Conservation (phyloP, 2,797 vertebrate species). For the Spatula clypeata region DNA sequence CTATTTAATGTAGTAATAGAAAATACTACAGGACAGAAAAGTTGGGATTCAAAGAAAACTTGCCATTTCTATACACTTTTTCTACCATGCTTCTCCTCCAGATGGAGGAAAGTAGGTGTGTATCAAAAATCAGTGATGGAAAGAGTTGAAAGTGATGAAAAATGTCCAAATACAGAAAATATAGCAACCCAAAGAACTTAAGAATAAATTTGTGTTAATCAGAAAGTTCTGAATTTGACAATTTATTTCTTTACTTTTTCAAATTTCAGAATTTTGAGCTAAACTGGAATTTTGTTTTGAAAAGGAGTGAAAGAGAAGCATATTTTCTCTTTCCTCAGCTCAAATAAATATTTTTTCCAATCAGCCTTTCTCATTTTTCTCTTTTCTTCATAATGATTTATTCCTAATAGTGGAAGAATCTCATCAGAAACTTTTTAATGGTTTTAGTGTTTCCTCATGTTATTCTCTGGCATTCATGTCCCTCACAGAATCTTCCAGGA, state of each 20-base stretch:
- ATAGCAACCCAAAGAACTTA: rapidly evolving
- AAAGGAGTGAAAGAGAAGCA: not conserved
- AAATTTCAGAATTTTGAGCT: not conserved
- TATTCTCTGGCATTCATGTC: not conserved
- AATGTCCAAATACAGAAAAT: not conserved
- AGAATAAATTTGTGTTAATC: not conserved
- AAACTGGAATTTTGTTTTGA: not conserved
- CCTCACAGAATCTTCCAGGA: not conserved
- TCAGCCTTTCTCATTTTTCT: not conserved
- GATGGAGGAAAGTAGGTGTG: not conserved
- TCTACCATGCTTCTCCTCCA: not conserved
- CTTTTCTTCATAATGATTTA: not conserved
- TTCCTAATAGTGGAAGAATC: not conserved
- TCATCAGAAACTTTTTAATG: not conserved
- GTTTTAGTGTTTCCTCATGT: not conserved
- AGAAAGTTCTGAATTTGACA: not conserved
- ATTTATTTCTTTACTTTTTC: not conserved
- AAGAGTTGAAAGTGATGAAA: not conserved
- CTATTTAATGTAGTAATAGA: not conserved
- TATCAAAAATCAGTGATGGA: not conserved
- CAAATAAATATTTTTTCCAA: not conserved
- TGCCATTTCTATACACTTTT: not conserved
- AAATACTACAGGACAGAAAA: not conserved
- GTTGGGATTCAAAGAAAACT: not conserved
- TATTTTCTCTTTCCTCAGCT: not conserved